These are phyloP conservation scores for Lytechinus variegatus DNA, from an alignment of 35 echinoderm and acorn worm species.

Conservation along the genomic window DNA sequence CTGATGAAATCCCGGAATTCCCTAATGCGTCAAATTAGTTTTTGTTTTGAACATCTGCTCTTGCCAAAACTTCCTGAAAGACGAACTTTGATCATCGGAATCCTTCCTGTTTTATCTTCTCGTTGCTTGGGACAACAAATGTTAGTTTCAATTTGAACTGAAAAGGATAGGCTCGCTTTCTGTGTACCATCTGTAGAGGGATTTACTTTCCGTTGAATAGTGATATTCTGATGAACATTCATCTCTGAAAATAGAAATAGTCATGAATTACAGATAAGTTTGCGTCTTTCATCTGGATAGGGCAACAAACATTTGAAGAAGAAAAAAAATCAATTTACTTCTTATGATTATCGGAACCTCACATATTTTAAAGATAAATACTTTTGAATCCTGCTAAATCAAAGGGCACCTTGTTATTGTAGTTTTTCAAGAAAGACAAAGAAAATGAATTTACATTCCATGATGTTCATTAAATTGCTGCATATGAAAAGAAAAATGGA, in stretches of 20 bases:
- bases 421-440: no score
- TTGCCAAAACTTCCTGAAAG: neutral
- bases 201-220: no score
- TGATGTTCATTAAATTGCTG: no score
- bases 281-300: neutral
- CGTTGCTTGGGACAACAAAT: neutral
- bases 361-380: no score
- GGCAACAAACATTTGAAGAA: neutral
- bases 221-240: neutral
- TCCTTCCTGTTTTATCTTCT: neutral
- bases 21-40: slow-evolving; percentile 12
- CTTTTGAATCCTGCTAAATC: no score
- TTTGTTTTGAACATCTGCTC: slow-evolving; percentile 18
- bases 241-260: neutral
- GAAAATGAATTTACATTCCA: no score
- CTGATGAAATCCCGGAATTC: neutral
- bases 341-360: no score
- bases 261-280: neutral
- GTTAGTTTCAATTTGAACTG: slow-evolving; percentile 5
- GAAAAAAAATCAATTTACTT: no score
- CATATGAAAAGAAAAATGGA: no score
- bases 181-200: neutral
- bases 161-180: neutral
- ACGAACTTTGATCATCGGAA: neutral
- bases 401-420: no score